Conservation (phyloP, 2,888 invertebrate genomes). For the Abrostola triplasia region DNA sequence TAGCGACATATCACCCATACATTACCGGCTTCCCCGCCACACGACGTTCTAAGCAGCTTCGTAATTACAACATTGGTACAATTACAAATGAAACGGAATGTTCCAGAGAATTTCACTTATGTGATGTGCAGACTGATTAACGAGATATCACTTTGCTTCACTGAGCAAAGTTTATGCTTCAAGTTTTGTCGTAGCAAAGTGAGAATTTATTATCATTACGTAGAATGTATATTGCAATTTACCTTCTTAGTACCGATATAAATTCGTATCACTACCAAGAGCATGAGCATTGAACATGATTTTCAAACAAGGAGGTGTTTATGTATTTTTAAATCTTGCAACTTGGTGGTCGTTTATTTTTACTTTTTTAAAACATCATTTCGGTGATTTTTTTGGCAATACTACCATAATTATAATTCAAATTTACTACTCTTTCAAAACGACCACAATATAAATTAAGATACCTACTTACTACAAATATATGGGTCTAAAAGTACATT, state of each 20-base stretch:
- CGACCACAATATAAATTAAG: too few species aligned
- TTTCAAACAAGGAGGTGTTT: too few species aligned
- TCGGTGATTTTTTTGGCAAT: too few species aligned
- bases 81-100: constrained; percentile 48
- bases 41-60: constrained; percentile 35
- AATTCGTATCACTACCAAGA: constrained; percentile 26
- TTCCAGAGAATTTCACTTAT: constrained; percentile 37
- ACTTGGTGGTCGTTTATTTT: background rate
- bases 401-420: too few species aligned
- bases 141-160: constrained; percentile 41
- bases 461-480: too few species aligned
- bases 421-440: too few species aligned
- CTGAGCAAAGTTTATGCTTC: constrained; percentile 36
- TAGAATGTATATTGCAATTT: constrained; percentile 12
- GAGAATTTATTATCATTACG: constrained; percentile 22
- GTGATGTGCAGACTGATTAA: constrained; percentile 40
- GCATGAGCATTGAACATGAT: constrained; percentile 18
- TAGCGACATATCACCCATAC: constrained; percentile 32
- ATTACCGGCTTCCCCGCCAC: constrained; percentile 38
- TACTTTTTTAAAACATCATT: too few species aligned
- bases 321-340: constrained; percentile 23
- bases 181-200: constrained; percentile 19
- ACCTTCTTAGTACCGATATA: constrained; percentile 8
- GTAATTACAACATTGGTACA: constrained; percentile 51
- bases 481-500: too few species aligned